A percentile compares a stretch with the other conserved stretches of the same genome.
These are phyloP conservation scores for Megalopta genalis DNA, from an alignment of 1,140 invertebrate genomes.

Conservation along the genomic window DNA sequence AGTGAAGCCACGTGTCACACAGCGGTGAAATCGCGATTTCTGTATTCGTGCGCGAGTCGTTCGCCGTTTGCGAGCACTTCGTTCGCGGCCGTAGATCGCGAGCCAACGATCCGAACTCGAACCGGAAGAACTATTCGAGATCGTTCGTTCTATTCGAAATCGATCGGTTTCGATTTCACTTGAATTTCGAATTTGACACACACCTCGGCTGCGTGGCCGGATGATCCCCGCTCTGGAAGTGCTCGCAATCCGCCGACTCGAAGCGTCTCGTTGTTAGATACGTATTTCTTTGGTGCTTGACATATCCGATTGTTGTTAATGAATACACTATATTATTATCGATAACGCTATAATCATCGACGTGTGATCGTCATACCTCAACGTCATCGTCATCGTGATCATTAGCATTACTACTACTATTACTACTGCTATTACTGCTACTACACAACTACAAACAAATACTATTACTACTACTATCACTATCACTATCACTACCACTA, in stretches of 20 bases:
- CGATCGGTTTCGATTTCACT: too few relatives aligned
- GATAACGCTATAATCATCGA: conserved; percentile 34
- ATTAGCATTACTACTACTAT: conserved; percentile 13
- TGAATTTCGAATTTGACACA: too few relatives aligned
- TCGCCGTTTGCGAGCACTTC: conserved; percentile 5
- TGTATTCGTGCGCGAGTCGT: neutral
- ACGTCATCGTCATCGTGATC: conserved; percentile 10
- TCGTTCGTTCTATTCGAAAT: too few relatives aligned
- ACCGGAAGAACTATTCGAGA: too few relatives aligned
- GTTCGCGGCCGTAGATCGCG: too few relatives aligned
- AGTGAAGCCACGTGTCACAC: too few relatives aligned
- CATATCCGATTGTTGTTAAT: conserved; percentile 74
- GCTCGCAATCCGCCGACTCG: conserved; percentile 24
- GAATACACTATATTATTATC: conserved; percentile 35
- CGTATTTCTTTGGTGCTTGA: conserved; percentile 77
- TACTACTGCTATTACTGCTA: neutral
- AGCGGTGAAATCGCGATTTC: too few relatives aligned
- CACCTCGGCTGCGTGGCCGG: too few relatives aligned
- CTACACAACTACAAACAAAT: neutral
- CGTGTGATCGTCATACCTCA: conserved; percentile 20
- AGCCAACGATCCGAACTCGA: too few relatives aligned
- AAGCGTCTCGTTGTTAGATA: conserved; percentile 65
- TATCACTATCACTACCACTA: neutral
- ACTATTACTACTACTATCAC: neutral
- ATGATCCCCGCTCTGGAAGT: too few relatives aligned